These are phyloP conservation scores for Pogonognathellus flavescens DNA, from an alignment of 1,140 invertebrate species.

Conservation along the genomic window DNA sequence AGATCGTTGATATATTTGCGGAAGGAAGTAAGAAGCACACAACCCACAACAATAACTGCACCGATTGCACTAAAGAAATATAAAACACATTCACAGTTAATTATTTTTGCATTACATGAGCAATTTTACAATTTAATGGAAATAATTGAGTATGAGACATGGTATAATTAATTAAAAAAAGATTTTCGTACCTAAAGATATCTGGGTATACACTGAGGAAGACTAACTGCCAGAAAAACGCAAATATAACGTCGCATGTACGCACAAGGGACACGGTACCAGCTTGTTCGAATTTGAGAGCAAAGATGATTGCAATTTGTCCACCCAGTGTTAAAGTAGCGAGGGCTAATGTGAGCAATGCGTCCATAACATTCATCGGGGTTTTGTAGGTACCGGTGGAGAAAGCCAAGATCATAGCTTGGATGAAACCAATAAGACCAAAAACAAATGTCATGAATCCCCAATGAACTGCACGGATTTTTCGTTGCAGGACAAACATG, in stretches of 20 bases:
- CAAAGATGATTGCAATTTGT: conserved; percentile 58
- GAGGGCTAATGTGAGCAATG: conserved; percentile 9
- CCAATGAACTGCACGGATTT: conserved; percentile 56
- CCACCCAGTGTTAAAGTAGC: conserved; percentile 50
- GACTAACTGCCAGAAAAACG: conserved; percentile 53
- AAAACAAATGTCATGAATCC: conserved; percentile 45
- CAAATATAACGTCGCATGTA: conserved; percentile 55
- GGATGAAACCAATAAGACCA: conserved; percentile 46
- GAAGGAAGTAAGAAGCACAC: conserved; percentile 84
- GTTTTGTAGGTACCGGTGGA: conserved; percentile 15
- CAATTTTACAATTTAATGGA: background rate
- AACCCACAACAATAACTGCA: conserved; percentile 85
- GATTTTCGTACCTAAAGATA: conserved; percentile 32
- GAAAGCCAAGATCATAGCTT: conserved; percentile 40
- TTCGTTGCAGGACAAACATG: conserved; percentile 39
- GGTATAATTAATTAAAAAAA: background rate
- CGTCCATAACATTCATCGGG: conserved; percentile 1
- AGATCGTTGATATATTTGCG: conserved; percentile 86
- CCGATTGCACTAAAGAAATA: conserved; percentile 79
- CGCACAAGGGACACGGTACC: conserved; percentile 56
- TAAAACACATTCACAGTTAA: background rate
- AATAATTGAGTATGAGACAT: too few relatives aligned
- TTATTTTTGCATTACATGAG: background rate
- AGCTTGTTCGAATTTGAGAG: conserved; percentile 63
- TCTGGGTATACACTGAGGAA: conserved; percentile 37